Base-by-base conservation (phyloP, 2,797 vertebrate species). In the Anolis apletophallus region DNA sequence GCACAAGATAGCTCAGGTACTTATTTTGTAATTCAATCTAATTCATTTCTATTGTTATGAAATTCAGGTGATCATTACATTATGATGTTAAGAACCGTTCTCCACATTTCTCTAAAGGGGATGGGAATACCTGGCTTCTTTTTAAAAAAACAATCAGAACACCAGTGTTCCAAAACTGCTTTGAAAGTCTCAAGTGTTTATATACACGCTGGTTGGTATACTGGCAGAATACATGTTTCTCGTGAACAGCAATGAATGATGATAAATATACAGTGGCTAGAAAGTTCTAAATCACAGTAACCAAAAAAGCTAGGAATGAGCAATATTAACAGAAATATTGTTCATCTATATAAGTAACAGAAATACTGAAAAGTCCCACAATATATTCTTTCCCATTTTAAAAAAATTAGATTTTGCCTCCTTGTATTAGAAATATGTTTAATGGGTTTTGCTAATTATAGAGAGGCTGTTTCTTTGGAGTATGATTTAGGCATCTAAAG, bases 121-220 rank as follows among this genome's bases (percentile, higher is more conserved):
- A 59, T 23, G 68, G 50, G 9, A 0, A 14, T 79, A 72, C 5
- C 17, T 81, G 67, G 32, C 72, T 76, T 23, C 26, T 67, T n/a
- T n/a, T n/a, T 83, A 40, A 81, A 14, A 46, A 26, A 61, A 78
- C 77, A 59, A 71, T 78, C 71, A 83, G 14, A 34, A 71, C 61
- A 14, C 36, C 78, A 71, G 54, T 82, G 21, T 61, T 77, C 61
- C 83, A 83, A 72, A 40, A 59, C 46, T 71, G 16, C 73, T 87
- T 71, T 82, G 80, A 77, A 87, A 82, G 77, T 77, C 61, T 50
- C 80, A 82, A 77, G 50, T 26, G 36, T 21, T 40, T 82, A 68
- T 54, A 59, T 82, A 82, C 76, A 76, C 69, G 46, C 11, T 23
- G 61, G 34, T 72, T 61, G 59, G 29, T 23, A 85, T 32, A 57